A percentile compares a stretch with the other conserved stretches of the same genome.
Conservation (phyloP, 2,113 vertebrate species). For the Oncorhynchus mykiss region DNA sequence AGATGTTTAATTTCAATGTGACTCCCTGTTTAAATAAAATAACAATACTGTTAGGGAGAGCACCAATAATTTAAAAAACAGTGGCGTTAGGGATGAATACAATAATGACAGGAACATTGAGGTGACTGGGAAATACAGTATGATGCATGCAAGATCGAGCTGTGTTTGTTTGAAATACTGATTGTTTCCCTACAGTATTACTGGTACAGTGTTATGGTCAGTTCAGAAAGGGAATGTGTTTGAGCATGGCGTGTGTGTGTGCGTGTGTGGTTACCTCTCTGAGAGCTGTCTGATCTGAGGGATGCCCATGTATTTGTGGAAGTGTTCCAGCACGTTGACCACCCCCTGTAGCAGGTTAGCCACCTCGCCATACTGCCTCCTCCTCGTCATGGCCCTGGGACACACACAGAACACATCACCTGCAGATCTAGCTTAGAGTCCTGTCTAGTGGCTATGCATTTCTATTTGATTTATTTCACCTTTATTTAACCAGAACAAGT, state of each 20-base stretch:
- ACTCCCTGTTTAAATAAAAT: no score
- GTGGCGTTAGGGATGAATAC: slow-evolving; percentile 1
- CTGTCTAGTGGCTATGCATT: no score
- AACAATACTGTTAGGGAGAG: slow-evolving; percentile 1
- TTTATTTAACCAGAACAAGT: no score
- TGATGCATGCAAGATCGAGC: background rate
- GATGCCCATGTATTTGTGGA: slow-evolving; percentile 97
- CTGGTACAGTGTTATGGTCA: no score
- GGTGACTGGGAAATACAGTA: background rate
- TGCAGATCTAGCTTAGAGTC: background rate
- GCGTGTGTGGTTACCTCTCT: slow-evolving; percentile 79
- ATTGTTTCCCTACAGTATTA: background rate
- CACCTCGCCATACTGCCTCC: slow-evolving; percentile 95
- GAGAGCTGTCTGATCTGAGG: slow-evolving; percentile 97
- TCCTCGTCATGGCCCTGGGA: slow-evolving; percentile 93
- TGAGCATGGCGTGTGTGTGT: slow-evolving; percentile 4
- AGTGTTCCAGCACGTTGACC: slow-evolving; percentile 96
- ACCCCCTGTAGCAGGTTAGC: slow-evolving; percentile 97
- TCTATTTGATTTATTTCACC: no score
- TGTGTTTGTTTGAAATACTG: background rate
- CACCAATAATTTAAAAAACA: slow-evolving; percentile 30
- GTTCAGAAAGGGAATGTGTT: background rate
- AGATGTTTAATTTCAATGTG: no score
- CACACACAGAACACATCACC: slow-evolving; percentile 2
- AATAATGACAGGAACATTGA: background rate